Evolutionary conservation across 1,140 invertebrate species (phyloP), one percentile per base, ranked within the genome.

Genomic region (Brachionus plicatilis): DNA sequence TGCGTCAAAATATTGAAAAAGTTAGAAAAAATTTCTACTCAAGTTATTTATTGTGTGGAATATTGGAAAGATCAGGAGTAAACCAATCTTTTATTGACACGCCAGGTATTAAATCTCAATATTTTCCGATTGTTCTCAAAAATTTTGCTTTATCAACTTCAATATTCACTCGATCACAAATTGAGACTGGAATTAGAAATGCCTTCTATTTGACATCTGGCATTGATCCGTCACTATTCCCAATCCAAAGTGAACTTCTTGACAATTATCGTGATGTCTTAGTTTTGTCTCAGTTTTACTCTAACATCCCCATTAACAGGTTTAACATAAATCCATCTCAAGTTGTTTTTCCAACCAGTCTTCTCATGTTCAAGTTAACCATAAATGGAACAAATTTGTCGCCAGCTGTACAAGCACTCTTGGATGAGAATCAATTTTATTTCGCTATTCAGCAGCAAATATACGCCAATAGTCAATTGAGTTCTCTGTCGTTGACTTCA

Each of bases 361-460:
- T 72, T 9, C 41, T 72, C 9, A 43, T 43, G 37, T 72, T 72
- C 20, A 72, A 43, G 20, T 8, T 72, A 41, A 41, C 37, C 14
- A 72, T 72, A 41, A 43, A 43, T 41, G 37, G 68, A 41, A 17
- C 8, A 4, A 72, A 72, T 47, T 72, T 72, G 9, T 72, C 68
- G 8, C 68, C 68, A 72, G 68, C n/a, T 20, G 41, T 43, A 43
- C 68, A 72, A 43, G 68, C 33, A 37, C 33, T 72, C 20, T 0
- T 72, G 17, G 68, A 72, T 20, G 68, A 72, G 43, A 72, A 72
- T 72, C 68, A 72, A 72, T 72, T 72, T 72, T 72, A 72, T n/a
- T 72, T 72, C 43, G 3, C 41, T 3, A 72, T 72, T 17, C 68
- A 72, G 33, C 68, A 72, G 41, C 33, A 72, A 72, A 20, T 72